Conservation (phyloP, 2,888 invertebrate species). For the Drosophila picticornis region DNA sequence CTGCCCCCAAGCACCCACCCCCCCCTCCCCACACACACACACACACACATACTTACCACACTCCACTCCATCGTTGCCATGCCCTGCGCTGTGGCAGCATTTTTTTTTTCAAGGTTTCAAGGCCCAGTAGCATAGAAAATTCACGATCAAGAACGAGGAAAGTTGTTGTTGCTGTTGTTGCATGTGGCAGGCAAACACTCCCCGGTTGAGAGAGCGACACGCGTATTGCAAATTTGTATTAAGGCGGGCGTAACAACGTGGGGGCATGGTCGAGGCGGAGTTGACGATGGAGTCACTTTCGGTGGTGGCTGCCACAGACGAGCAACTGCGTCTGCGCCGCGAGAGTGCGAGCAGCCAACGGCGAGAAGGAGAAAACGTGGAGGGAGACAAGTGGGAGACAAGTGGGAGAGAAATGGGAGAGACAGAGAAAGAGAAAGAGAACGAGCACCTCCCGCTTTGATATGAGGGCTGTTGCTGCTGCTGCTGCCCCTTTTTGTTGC, state of each 20-base stretch:
- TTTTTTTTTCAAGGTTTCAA: conserved; percentile 75
- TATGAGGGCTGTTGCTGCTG: conserved; percentile 13
- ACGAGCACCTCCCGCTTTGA: conserved; percentile 34
- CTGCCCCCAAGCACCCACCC: background rate
- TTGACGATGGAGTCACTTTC: conserved; percentile 43
- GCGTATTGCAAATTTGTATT: conserved; percentile 57
- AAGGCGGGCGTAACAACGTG: conserved; percentile 13
- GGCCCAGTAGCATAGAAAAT: conserved; percentile 85
- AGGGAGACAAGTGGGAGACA: background rate
- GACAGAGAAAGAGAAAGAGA: background rate
- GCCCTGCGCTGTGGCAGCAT: conserved; percentile 44
- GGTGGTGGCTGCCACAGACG: conserved; percentile 56
- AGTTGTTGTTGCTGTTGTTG: conserved; percentile 64
- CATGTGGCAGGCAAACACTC: conserved; percentile 43
- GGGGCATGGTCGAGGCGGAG: conserved; percentile 58
- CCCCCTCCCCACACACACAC: background rate
- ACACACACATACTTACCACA: too few species aligned
- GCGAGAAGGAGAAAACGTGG: background rate
- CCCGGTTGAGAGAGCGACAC: conserved; percentile 72
- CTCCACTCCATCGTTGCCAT: conserved; percentile 6
- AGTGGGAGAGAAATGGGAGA: background rate
- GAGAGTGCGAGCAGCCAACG: conserved; percentile 42
- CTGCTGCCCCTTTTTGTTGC: conserved; percentile 44
- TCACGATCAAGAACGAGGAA: conserved; percentile 84
- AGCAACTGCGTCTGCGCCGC: conserved; percentile 69